Evolutionary conservation across 2,113 vertebrate genomes (phyloP), one percentile per base, ranked within the genome.

Genomic region (Regulus satrapa): DNA sequence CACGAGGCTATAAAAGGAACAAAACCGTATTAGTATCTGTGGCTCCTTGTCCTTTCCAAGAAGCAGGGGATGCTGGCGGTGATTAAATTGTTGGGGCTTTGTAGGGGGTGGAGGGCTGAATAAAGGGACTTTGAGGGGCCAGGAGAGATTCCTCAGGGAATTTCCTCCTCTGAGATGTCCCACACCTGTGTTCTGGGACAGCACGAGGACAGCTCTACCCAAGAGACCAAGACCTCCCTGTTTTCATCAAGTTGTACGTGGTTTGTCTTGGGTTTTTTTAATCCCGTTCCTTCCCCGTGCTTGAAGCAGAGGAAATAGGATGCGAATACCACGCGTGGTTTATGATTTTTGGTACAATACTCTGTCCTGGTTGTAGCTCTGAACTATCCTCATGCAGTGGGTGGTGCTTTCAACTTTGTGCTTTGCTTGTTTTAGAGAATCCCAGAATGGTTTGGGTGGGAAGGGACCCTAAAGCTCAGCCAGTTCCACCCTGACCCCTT

Each of bases 361-460:
- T 25, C 58, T 48, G 6, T 58, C 46, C 68, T 69, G 51, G 34
- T 45, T 2, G 1, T 43, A 56, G 32, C 54, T 69, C 3, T 14
- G 49, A 69, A 8, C 78, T 34, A 1, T 34, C 41, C 0, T 1
- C 5, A 1, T 16, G 55, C 51, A 40, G n/a, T 4, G 56, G 15
- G 26, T 32, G 68, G 19, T 55, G 28, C 26, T 6, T 66, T 38
- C 24, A 73, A n/a, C 56, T 23, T n/a, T 19, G 46, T 71, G 76
- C 54, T 59, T n/a, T 36, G 18, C 75, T 78, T 54, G 24, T 32
- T 80, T 14, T 13, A 18, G 13, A 38, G 15, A 29, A 45, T n/a
- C 32, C 36, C 59, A 24, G 28, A 1, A 24, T 18, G 36, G 31
- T 43, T 51, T 51, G 43, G 43, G 43, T 58, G n/a, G 45, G 45